Percentiles rank a stretch among this genome's conserved stretches.
Evolutionary conservation across 2,888 invertebrate genomes (phyloP).

Genomic region (Meloe dianella): DNA sequence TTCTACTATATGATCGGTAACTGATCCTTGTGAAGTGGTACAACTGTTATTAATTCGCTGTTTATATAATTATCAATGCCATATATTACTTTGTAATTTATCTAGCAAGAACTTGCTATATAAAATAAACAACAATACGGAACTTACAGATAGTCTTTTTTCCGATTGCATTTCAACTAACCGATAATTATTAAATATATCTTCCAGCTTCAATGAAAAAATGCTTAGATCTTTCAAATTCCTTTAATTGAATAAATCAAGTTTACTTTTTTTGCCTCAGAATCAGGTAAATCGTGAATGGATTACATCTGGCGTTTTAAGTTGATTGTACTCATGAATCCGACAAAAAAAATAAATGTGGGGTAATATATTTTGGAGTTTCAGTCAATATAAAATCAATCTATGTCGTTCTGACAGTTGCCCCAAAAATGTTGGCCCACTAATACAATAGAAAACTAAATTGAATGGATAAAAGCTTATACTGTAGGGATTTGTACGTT

Average conservation of each 20-base stretch:
- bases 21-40: constrained; percentile 41
- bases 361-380: constrained; percentile 22
- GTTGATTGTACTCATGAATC: background rate
- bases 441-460: constrained; percentile 36
- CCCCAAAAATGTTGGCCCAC: constrained; percentile 26
- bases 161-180: background rate
- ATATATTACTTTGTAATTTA: background rate
- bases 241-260: background rate
- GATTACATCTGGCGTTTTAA: background rate
- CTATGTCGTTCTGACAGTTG: constrained; percentile 25
- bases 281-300: no score
- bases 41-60: constrained; percentile 41
- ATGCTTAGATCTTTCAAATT: background rate
- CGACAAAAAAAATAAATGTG: constrained; percentile 9
- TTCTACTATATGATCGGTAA: constrained; percentile 35
- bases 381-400: constrained; percentile 23
- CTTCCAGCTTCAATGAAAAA: background rate
- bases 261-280: background rate
- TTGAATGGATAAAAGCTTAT: constrained; percentile 33
- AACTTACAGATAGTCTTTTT: background rate
- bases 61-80: constrained; percentile 14
- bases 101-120: background rate
- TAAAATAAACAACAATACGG: background rate
- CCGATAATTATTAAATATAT: background rate
- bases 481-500: constrained; percentile 23